These are phyloP conservation scores for Cranoglanis bouderius DNA, from an alignment of 2,113 vertebrate species.

Conservation along the genomic window DNA sequence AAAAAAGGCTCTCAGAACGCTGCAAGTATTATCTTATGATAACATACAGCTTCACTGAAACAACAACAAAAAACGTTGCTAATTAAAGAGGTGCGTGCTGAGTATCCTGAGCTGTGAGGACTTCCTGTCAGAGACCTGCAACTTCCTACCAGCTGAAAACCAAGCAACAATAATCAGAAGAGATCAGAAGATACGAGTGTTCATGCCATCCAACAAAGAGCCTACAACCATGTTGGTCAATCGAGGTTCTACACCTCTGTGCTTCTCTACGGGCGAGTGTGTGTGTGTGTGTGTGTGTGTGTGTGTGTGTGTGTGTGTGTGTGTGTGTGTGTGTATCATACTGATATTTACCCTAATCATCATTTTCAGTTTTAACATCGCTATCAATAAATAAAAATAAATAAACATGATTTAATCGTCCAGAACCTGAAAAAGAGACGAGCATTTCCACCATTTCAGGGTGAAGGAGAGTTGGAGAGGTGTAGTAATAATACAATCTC, in stretches of 20 bases:
- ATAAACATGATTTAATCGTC: too few relatives aligned
- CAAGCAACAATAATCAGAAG: not conserved
- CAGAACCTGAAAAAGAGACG: not conserved
- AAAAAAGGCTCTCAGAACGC: not conserved
- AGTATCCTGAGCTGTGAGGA: not conserved
- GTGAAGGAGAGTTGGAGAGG: not conserved
- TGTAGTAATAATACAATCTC: not conserved
- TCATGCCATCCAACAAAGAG: not conserved
- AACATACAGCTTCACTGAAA: not conserved
- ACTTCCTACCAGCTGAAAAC: not conserved
- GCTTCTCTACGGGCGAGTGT: too few relatives aligned
- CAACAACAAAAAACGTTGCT: not conserved
- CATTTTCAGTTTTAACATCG: too few relatives aligned
- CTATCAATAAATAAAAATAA: too few relatives aligned
- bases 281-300: too few relatives aligned
- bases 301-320: too few relatives aligned
- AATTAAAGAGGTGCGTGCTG: not conserved
- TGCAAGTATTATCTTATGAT: not conserved
- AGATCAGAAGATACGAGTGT: not conserved
- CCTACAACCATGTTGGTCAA: not conserved
- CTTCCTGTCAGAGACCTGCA: slow-evolving; percentile 31
- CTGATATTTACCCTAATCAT: too few relatives aligned
- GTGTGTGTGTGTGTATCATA: too few relatives aligned
- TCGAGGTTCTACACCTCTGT: too few relatives aligned
- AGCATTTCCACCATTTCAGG: not conserved